These are phyloP conservation scores for Grapholita molesta DNA, from an alignment of 1,140 invertebrate species.

Conservation along the genomic window DNA sequence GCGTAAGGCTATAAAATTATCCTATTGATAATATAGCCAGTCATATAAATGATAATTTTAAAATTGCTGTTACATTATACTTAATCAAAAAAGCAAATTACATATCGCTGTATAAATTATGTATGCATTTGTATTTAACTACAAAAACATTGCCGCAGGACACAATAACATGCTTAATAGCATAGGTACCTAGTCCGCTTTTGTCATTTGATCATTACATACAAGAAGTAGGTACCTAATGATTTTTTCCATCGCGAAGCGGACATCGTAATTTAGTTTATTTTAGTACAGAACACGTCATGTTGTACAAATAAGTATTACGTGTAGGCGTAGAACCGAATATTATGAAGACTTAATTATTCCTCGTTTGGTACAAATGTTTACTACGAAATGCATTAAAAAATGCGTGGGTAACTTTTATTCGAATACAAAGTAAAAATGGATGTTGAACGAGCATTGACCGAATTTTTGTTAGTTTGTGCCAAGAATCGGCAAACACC, in stretches of 20 bases:
- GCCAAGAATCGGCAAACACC: background rate
- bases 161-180: background rate
- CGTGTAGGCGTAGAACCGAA: constrained; percentile 1
- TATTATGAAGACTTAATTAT: constrained; percentile 16
- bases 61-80: too few relatives aligned
- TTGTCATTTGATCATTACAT: background rate
- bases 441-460: background rate
- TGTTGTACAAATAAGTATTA: constrained; percentile 12
- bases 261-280: constrained; percentile 15
- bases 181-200: background rate
- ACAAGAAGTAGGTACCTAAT: background rate
- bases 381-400: constrained; percentile 18
- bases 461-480: background rate
- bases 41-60: too few relatives aligned
- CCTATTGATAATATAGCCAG: too few relatives aligned
- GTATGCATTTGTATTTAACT: background rate
- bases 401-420: background rate
- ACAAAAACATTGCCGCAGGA: background rate
- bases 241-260: constrained; percentile 1
- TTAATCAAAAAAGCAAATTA: too few relatives aligned
- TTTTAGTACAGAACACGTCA: constrained; percentile 4
- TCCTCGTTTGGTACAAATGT: constrained; percentile 14
- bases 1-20: too few relatives aligned
- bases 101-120: background rate
- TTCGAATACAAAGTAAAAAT: background rate